Percentiles rank a stretch among this genome's conserved stretches.
Evolutionary conservation across 1,140 invertebrate species (phyloP).

Genomic region (Brachionus asplanchnoidis): DNA sequence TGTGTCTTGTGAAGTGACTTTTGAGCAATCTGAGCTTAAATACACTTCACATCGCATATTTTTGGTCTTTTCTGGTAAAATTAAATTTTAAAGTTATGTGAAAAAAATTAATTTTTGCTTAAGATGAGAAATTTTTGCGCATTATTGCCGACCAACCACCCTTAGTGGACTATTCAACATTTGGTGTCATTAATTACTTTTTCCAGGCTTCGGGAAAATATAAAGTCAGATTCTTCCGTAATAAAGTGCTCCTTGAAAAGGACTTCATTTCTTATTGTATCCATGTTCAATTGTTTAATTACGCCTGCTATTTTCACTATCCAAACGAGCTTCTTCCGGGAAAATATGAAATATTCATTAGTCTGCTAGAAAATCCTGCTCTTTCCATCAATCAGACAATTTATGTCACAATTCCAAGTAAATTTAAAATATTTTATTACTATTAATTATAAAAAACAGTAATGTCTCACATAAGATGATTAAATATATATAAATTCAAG

Average conservation of each 20-base stretch:
- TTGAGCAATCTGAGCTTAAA: neutral
- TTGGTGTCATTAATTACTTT: neutral
- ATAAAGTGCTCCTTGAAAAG: neutral
- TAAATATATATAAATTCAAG: too few relatives aligned
- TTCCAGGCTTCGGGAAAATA: neutral
- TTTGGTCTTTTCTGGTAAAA: neutral
- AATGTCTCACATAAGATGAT: too few relatives aligned
- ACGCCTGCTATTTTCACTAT: neutral
- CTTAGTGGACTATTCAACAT: neutral
- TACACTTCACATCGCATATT: neutral
- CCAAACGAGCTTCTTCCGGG: neutral
- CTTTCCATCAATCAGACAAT: neutral
- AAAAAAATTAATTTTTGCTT: neutral
- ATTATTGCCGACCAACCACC: neutral
- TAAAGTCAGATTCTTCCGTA: neutral
- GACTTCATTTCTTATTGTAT: neutral
- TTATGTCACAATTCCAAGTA: neutral
- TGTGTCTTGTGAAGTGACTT: neutral
- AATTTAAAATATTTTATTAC: neutral
- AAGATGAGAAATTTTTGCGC: neutral
- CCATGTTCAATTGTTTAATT: neutral
- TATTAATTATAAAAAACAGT: too few relatives aligned
- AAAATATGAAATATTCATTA: neutral
- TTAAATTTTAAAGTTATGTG: neutral
- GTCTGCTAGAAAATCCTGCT: neutral